Evolutionary conservation across 2,113 vertebrate genomes (phyloP).

Genomic region (Pangasianodon gigas): DNA sequence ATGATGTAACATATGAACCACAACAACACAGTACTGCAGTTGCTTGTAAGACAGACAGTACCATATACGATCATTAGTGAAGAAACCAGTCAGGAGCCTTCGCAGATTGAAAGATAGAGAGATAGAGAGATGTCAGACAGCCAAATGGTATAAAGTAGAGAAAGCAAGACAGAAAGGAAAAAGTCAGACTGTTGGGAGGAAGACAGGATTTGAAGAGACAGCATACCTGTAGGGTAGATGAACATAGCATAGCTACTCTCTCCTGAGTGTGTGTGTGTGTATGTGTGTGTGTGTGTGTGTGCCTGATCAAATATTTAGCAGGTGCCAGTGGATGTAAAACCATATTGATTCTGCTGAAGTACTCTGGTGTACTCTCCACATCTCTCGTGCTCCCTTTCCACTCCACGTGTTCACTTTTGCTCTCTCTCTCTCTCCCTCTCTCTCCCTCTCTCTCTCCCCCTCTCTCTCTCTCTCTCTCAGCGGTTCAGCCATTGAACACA

Average conservation of each 20-base stretch:
- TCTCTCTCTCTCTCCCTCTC: not conserved
- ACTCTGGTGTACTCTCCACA: not conserved
- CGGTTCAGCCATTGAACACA: constrained; percentile 7
- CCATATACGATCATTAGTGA: not conserved
- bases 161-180: not conserved
- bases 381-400: constrained; percentile 9
- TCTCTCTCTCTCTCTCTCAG: not conserved
- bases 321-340: constrained; percentile 48
- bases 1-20: not conserved
- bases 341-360: constrained; percentile 44
- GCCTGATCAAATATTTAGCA: constrained; percentile 55
- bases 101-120: not conserved
- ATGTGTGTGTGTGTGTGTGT: constrained; percentile 4
- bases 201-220: constrained; percentile 30
- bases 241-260: not conserved
- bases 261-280: constrained; percentile 21
- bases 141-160: not conserved
- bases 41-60: not conserved
- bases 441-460: not conserved
- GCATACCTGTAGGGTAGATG: constrained; percentile 17
- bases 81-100: not conserved
- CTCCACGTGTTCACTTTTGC: not conserved
- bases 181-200: constrained; percentile 17
- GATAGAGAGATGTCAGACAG: not conserved
- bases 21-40: not conserved